Evolutionary conservation across 2,888 invertebrate species (phyloP).

Genomic region (Metellina segmentata): DNA sequence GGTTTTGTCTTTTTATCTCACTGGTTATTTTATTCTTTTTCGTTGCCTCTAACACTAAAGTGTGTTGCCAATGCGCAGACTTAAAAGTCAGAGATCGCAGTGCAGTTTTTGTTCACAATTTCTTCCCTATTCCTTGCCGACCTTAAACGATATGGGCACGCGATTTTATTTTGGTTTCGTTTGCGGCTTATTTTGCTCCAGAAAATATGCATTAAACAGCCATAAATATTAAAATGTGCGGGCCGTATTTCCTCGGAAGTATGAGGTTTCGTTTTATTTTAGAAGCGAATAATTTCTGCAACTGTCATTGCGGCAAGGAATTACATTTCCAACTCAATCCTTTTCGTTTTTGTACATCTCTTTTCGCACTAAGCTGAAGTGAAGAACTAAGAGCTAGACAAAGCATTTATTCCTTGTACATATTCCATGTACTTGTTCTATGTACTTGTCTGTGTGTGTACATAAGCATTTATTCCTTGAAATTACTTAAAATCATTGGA

Average conservation of each 20-base stretch:
- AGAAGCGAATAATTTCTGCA: neutral
- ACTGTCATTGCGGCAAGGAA: slow-evolving; percentile 5
- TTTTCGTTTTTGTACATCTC: too few relatives aligned
- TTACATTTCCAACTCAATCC: neutral
- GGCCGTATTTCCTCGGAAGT: neutral
- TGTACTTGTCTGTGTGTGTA: too few relatives aligned
- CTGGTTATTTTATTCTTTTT: neutral
- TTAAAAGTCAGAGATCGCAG: slow-evolving; percentile 36
- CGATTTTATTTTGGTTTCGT: neutral
- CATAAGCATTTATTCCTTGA: too few relatives aligned
- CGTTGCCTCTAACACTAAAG: neutral
- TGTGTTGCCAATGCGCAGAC: slow-evolving; percentile 1
- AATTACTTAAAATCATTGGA: too few relatives aligned
- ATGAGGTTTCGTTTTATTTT: neutral
- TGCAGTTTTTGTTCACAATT: slow-evolving; percentile 1
- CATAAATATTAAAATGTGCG: slow-evolving; percentile 49
- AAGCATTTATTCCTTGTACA: too few relatives aligned
- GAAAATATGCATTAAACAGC: slow-evolving; percentile 43
- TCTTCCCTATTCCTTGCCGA: neutral
- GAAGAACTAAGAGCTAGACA: too few relatives aligned
- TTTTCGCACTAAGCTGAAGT: too few relatives aligned
- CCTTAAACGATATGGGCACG: slow-evolving; percentile 18
- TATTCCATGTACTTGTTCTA: too few relatives aligned
- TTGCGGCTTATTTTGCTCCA: neutral
- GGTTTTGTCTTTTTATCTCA: neutral